Percentiles rank a stretch among this genome's conserved stretches.
These are phyloP conservation scores for Equus quagga DNA, from an alignment of 2,113 vertebrate species.

Conservation along the genomic window DNA sequence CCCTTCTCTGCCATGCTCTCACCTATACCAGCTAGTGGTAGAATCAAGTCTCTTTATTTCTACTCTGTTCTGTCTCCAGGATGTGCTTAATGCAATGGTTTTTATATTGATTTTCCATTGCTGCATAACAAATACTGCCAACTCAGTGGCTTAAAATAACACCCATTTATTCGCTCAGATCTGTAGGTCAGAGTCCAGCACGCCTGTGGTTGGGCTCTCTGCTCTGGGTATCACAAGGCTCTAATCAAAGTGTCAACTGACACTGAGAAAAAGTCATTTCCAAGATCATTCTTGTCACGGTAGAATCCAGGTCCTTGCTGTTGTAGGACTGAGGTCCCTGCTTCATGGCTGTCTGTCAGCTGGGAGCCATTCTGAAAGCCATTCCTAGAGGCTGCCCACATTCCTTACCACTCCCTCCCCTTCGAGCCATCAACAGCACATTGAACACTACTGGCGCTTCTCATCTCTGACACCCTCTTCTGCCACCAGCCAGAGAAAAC, in stretches of 20 bases:
- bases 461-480: neutral
- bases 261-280: neutral
- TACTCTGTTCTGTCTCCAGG: neutral
- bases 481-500: too few relatives aligned
- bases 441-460: neutral
- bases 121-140: neutral
- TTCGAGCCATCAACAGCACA: neutral
- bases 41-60: neutral
- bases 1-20: neutral
- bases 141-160: neutral
- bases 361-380: neutral
- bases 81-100: neutral
- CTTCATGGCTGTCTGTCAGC: too few relatives aligned
- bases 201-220: rapidly evolving
- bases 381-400: neutral
- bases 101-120: neutral
- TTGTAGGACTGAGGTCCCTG: neutral
- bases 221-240: too few relatives aligned
- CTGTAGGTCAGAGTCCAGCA: neutral
- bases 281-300: neutral
- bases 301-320: neutral
- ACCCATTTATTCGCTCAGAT: neutral
- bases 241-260: neutral
- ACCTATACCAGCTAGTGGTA: too few relatives aligned
- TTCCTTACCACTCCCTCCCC: neutral